phyloP scores from a whole-genome alignment of 2,113 vertebrate genomes.

The Nothoprocta perdicaria region DNA sequence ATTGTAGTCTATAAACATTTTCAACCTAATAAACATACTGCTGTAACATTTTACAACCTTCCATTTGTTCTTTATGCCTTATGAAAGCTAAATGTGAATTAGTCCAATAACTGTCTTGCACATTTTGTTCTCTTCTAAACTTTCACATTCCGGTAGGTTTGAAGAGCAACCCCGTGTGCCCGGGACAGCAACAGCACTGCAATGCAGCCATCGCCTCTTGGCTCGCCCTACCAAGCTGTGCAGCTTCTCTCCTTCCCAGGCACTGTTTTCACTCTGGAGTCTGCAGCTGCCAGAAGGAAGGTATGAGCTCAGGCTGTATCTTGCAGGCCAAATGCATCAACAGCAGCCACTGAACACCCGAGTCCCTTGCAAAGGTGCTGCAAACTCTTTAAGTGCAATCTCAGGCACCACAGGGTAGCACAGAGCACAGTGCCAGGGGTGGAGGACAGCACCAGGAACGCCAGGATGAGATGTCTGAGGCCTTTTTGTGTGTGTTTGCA shows the following conservation, averaged over 20 bases:
- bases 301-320: fast-evolving
- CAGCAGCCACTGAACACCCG: fast-evolving
- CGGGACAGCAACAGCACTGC: not conserved
- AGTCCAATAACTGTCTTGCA: not conserved
- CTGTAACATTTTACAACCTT: not conserved
- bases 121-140: not conserved
- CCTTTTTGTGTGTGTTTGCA: too few relatives aligned
- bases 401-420: fast-evolving
- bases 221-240: not conserved
- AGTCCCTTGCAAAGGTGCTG: fast-evolving
- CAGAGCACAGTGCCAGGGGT: too few relatives aligned
- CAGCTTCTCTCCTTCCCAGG: not conserved
- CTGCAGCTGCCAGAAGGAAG: not conserved
- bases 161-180: fast-evolving
- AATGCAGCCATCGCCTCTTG: not conserved
- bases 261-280: not conserved
- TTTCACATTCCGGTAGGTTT: not conserved
- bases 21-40: not conserved
- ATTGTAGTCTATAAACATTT: not conserved
- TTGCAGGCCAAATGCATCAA: not conserved
- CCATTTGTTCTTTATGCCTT: not conserved
- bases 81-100: not conserved
- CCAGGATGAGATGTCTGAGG: not conserved
- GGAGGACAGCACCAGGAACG: not conserved
- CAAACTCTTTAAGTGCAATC: fast-evolving